A percentile compares a stretch with the other conserved stretches of the same genome.
Evolutionary conservation across 2,888 invertebrate genomes (phyloP).

Genomic region (Acrobasis suavella): DNA sequence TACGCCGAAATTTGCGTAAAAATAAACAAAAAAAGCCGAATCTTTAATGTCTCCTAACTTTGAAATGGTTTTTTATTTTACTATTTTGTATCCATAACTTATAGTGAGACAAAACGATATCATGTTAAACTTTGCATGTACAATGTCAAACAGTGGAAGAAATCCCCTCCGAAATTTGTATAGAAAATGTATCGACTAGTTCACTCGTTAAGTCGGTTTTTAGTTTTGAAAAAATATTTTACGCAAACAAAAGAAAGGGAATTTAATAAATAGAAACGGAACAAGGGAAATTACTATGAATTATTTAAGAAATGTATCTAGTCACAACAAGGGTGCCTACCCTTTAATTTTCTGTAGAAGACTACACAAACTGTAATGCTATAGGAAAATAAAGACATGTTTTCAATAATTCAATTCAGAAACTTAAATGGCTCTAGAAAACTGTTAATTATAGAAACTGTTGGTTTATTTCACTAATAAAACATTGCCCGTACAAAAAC

Average conservation of each 20-base stretch:
- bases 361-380: slow-evolving; percentile 4
- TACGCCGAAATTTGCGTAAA: no score
- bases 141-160: no score
- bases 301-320: slow-evolving; percentile 18
- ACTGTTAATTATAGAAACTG: not conserved
- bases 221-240: not conserved
- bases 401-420: not conserved
- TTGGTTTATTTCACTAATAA: not conserved
- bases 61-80: no score
- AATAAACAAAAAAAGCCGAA: no score
- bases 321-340: slow-evolving; percentile 7
- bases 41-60: no score
- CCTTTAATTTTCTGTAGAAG: slow-evolving; percentile 19
- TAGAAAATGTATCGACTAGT: no score
- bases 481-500: no score
- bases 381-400: slow-evolving; percentile 34
- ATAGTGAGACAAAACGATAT: no score
- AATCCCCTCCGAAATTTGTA: no score
- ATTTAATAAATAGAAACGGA: slow-evolving; percentile 24
- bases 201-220: no score
- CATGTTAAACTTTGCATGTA: no score
- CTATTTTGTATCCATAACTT: no score
- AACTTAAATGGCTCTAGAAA: not conserved
- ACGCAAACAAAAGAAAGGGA: slow-evolving; percentile 22
- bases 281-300: slow-evolving; percentile 22